These are phyloP conservation scores for Neoaliturus tenellus DNA, from an alignment of 2,888 invertebrate genomes.

Conservation along the genomic window DNA sequence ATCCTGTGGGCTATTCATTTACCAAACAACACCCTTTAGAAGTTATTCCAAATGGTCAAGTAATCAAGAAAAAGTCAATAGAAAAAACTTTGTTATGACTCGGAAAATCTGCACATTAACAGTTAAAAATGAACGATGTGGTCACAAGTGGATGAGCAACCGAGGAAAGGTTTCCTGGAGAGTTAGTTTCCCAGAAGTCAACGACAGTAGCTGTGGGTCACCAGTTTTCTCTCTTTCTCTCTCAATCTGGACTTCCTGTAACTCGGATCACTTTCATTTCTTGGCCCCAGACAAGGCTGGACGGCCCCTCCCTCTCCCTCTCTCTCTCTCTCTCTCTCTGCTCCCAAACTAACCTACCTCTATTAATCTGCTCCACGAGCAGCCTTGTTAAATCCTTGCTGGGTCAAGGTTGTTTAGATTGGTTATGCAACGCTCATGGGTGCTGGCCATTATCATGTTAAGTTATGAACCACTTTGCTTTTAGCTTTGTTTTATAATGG, in stretches of 20 bases:
- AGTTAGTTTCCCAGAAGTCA: background rate
- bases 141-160: too few species aligned
- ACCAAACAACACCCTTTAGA: background rate
- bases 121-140: too few species aligned
- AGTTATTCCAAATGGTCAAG: background rate
- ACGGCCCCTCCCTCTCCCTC: background rate
- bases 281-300: conserved; percentile 11
- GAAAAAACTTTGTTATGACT: background rate
- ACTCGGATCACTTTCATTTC: conserved; percentile 18
- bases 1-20: too few species aligned
- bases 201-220: background rate
- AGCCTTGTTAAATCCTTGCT: background rate
- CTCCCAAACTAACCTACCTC: background rate
- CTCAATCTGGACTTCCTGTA: conserved; percentile 6
- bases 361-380: background rate
- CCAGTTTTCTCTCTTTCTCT: conserved; percentile 31
- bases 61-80: background rate
- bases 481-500: too few species aligned
- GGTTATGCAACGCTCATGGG: background rate
- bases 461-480: too few species aligned
- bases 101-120: too few species aligned
- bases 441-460: too few species aligned
- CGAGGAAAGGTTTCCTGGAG: background rate
- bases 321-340: background rate
- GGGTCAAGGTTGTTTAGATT: background rate